Conservation (phyloP, 2,113 vertebrate genomes). For the Peromyscus californicus region DNA sequence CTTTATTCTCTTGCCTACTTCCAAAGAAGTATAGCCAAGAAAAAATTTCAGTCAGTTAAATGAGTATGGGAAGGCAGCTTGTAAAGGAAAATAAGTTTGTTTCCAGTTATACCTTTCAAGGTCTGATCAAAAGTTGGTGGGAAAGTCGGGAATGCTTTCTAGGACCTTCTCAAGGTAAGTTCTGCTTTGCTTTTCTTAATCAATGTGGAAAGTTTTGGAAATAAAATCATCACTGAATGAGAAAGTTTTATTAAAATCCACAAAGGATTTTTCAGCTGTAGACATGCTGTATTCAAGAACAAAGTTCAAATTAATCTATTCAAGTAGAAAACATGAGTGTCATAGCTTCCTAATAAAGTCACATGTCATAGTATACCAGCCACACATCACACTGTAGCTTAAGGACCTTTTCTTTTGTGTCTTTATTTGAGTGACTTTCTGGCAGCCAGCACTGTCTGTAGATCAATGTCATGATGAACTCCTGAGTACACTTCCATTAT, state of each 20-base stretch:
- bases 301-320: conserved; percentile 40
- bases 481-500: background rate
- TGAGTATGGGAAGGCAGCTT: conserved; percentile 44
- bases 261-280: conserved; percentile 47
- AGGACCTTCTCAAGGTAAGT: conserved; percentile 56
- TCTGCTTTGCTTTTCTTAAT: conserved; percentile 32
- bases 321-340: background rate
- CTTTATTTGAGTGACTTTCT: background rate
- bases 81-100: conserved; percentile 56
- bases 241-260: conserved; percentile 61
- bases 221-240: conserved; percentile 15
- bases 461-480: conserved; percentile 9
- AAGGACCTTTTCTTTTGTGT: background rate
- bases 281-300: conserved; percentile 28
- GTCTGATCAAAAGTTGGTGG: conserved; percentile 52
- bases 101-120: conserved; percentile 69
- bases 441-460: background rate
- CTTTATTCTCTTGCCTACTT: conserved; percentile 72
- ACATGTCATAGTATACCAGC: background rate
- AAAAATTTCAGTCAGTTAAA: conserved; percentile 66
- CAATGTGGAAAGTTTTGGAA: background rate
- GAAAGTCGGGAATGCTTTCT: conserved; percentile 29
- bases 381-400: background rate
- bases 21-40: conserved; percentile 64
- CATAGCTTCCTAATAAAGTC: background rate